Evolutionary conservation across 2,113 vertebrate species (phyloP).

Genomic region (Zeus faber): DNA sequence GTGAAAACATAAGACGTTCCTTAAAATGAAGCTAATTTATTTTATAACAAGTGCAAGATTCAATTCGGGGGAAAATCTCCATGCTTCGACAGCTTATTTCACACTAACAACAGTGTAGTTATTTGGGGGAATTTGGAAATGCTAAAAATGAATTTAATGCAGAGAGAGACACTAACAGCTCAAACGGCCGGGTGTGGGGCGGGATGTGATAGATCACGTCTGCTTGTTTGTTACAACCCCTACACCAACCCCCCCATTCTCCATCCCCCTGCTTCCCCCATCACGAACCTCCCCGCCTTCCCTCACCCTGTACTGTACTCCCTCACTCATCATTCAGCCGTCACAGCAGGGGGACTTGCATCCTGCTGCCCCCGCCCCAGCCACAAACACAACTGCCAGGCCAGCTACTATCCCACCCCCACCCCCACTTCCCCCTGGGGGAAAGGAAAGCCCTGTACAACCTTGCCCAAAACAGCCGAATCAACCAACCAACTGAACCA

Average conservation of each 20-base stretch:
- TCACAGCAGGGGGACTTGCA: constrained; percentile 41
- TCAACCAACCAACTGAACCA: not conserved
- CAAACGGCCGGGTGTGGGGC: not conserved
- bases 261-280: too few species aligned
- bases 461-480: not conserved
- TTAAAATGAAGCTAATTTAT: too few species aligned
- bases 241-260: constrained; percentile 32
- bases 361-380: constrained; percentile 44
- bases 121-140: too few species aligned
- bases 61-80: too few species aligned
- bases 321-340: constrained; percentile 54
- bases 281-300: too few species aligned
- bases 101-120: too few species aligned
- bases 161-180: not conserved
- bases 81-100: too few species aligned
- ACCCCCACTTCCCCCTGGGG: not conserved
- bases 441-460: constrained; percentile 3
- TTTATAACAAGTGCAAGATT: too few species aligned
- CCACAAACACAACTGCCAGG: constrained; percentile 10
- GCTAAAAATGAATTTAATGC: too few species aligned
- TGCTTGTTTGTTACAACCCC: constrained; percentile 12
- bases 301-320: constrained; percentile 71
- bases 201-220: constrained; percentile 44
- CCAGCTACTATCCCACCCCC: not conserved
- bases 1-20: too few species aligned